Percentiles rank a stretch among this genome's conserved stretches.
These are phyloP conservation scores for Sthenelais limicola DNA, from an alignment of 2,888 invertebrate species.

Conservation along the genomic window DNA sequence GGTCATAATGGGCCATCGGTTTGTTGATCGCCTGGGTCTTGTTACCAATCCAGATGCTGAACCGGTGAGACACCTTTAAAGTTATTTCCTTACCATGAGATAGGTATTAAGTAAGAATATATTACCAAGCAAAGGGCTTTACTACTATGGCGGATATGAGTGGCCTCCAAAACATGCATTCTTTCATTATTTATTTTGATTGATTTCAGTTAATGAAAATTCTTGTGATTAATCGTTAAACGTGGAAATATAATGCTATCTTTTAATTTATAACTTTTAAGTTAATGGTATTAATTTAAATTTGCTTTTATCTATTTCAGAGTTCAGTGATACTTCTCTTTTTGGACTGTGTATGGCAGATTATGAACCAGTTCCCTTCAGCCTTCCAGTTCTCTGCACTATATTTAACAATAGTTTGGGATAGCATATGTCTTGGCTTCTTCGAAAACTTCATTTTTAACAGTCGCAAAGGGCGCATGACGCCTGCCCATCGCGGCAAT, in stretches of 20 bases:
- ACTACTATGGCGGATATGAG: too few species aligned
- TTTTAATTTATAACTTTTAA: too few species aligned
- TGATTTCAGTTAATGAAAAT: too few species aligned
- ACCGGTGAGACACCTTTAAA: conserved; percentile 6
- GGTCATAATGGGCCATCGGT: conserved; percentile 93
- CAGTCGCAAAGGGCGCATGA: conserved; percentile 81
- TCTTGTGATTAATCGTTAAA: too few species aligned
- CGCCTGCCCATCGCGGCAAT: conserved; percentile 71
- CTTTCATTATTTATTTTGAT: too few species aligned
- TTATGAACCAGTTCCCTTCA: conserved; percentile 88
- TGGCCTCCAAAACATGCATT: too few species aligned
- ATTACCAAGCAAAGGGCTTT: too few species aligned
- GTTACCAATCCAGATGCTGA: conserved; percentile 48
- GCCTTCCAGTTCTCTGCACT: conserved; percentile 94
- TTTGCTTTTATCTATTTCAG: too few species aligned
- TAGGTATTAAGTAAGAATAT: too few species aligned
- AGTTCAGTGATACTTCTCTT: conserved; percentile 92
- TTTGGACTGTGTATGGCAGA: conserved; percentile 94
- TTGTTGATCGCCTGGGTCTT: conserved; percentile 76
- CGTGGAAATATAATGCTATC: too few species aligned
- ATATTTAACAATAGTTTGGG: conserved; percentile 93
- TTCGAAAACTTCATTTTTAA: conserved; percentile 96
- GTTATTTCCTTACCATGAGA: too few species aligned
- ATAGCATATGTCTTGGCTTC: conserved; percentile 87
- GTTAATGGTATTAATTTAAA: too few species aligned